A percentile compares a stretch with the other conserved stretches of the same genome.
phyloP scores from a whole-genome alignment of 2,797 vertebrate genomes.

The Micropoecilia bifurca region DNA sequence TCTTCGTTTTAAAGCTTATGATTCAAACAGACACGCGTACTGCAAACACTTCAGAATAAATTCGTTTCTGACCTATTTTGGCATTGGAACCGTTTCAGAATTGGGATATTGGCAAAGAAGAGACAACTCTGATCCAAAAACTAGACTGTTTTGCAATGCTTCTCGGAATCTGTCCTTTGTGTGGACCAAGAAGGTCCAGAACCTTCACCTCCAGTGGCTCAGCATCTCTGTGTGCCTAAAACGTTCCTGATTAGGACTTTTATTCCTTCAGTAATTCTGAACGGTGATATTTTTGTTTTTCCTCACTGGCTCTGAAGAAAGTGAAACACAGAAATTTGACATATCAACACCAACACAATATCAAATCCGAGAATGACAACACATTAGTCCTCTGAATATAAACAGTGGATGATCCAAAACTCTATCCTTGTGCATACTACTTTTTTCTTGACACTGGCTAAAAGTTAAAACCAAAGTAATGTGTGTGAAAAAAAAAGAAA shows the following conservation, averaged over 20 bases:
- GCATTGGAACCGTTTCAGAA: conserved; percentile 65
- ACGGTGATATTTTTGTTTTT: conserved; percentile 36
- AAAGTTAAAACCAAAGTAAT: conserved; percentile 25
- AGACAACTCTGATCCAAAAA: conserved; percentile 36
- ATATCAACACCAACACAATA: conserved; percentile 42
- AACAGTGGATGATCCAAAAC: conserved; percentile 14
- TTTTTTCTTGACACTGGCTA: conserved; percentile 24
- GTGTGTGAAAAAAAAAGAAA: conserved; percentile 20
- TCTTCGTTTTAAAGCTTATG: conserved; percentile 77
- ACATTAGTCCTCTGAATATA: conserved; percentile 30
- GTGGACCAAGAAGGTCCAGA: conserved; percentile 45
- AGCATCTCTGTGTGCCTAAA: conserved; percentile 63
- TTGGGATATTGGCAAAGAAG: conserved; percentile 55
- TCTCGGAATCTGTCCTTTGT: conserved; percentile 24
- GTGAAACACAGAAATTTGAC: conserved; percentile 51
- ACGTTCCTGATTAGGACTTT: conserved; percentile 73
- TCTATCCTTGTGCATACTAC: conserved; percentile 13
- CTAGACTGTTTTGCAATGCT: conserved; percentile 42
- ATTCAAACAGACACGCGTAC: conserved; percentile 69
- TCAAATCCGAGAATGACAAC: conserved; percentile 19
- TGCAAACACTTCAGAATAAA: conserved; percentile 62
- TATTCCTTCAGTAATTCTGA: conserved; percentile 65
- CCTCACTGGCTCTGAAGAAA: conserved; percentile 60
- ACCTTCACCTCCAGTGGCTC: conserved; percentile 68
- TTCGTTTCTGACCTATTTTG: conserved; percentile 68